These are phyloP conservation scores for Rhinophrynus dorsalis DNA, from an alignment of 2,797 vertebrate genomes.

Conservation along the genomic window DNA sequence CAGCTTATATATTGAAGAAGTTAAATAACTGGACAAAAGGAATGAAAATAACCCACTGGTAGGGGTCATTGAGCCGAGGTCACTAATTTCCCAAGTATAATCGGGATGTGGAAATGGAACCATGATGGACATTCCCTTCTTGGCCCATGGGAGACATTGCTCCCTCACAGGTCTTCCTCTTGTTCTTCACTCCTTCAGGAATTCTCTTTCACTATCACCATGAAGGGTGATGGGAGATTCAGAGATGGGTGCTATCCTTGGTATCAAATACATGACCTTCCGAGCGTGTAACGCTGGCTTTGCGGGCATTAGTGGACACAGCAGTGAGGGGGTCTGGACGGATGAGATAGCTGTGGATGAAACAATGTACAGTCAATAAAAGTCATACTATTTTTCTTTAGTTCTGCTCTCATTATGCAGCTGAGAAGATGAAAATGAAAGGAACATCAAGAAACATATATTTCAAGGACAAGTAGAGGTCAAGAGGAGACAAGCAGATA, in stretches of 20 bases:
- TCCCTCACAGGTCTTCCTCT: background rate
- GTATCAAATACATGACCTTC: constrained; percentile 73
- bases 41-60: background rate
- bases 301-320: constrained; percentile 70
- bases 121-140: background rate
- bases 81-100: background rate
- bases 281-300: constrained; percentile 65
- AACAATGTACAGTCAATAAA: background rate
- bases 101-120: background rate
- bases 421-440: no score
- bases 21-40: background rate
- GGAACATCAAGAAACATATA: no score
- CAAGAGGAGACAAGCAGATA: no score
- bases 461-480: no score
- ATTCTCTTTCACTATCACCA: background rate
- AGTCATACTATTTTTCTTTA: no score
- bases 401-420: no score
- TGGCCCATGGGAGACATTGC: background rate
- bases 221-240: constrained; percentile 45
- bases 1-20: background rate
- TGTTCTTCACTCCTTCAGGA: background rate
- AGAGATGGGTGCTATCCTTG: constrained; percentile 80
- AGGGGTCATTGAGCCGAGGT: background rate
- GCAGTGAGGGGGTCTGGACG: constrained; percentile 78
- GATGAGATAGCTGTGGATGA: constrained; percentile 74